phyloP scores from a whole-genome alignment of 2,113 vertebrate species.

The Hippoglossus stenolepis region DNA sequence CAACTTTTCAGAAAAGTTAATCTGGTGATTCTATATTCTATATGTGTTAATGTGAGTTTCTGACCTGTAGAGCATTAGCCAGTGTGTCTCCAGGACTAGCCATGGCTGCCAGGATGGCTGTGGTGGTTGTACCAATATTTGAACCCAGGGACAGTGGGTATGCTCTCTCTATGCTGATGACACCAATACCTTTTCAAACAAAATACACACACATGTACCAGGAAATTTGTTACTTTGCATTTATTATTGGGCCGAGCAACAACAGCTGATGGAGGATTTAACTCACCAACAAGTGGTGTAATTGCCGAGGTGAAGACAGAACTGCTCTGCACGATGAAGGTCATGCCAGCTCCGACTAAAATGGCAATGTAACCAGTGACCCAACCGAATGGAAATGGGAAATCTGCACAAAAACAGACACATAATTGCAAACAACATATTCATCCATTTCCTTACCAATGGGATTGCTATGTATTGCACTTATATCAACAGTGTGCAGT shows the following conservation, averaged over 20 bases:
- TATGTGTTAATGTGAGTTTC: slow-evolving; percentile 12
- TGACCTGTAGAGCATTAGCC: slow-evolving; percentile 89
- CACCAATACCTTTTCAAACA: slow-evolving; percentile 85
- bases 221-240: too few relatives aligned
- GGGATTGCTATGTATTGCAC: background rate
- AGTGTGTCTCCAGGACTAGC: slow-evolving; percentile 91
- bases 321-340: slow-evolving; percentile 97
- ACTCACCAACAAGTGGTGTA: slow-evolving; percentile 95
- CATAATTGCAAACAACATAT: background rate
- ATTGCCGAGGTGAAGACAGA: slow-evolving; percentile 96
- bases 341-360: slow-evolving; percentile 93
- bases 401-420: slow-evolving; percentile 83
- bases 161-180: slow-evolving; percentile 91
- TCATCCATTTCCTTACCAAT: background rate
- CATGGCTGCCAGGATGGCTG: slow-evolving; percentile 91
- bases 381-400: slow-evolving; percentile 94
- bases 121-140: slow-evolving; percentile 96
- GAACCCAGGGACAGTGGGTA: slow-evolving; percentile 92
- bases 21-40: background rate
- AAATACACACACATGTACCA: background rate
- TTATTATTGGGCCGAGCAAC: background rate
- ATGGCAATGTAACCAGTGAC: slow-evolving; percentile 94
- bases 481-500: background rate
- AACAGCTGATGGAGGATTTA: background rate
- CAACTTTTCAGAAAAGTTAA: too few relatives aligned